phyloP scores from a whole-genome alignment of 1,140 invertebrate species.

The Liolophura sinensis region DNA sequence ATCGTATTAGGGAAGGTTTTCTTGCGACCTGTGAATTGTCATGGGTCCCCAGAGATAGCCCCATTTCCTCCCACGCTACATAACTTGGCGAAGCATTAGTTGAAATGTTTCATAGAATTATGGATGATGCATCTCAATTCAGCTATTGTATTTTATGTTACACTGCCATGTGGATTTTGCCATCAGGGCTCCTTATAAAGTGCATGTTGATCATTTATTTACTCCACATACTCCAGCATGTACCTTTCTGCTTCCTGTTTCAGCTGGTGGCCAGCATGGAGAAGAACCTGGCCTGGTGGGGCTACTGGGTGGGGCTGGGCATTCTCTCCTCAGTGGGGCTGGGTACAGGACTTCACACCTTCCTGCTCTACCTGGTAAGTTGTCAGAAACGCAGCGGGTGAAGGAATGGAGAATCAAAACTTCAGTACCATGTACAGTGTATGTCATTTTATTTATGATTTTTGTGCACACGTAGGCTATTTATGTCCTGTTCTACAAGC shows the following conservation, averaged over 20 bases:
- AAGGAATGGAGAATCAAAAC: too few relatives aligned
- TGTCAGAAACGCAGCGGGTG: conserved; percentile 61
- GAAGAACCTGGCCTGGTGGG: conserved; percentile 71
- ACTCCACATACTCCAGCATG: conserved; percentile 6
- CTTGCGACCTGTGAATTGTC: too few relatives aligned
- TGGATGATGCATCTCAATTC: too few relatives aligned
- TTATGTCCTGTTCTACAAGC: too few relatives aligned
- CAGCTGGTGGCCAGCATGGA: conserved; percentile 56
- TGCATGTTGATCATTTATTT: neutral
- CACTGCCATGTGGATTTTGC: neutral
- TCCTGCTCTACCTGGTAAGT: conserved; percentile 91
- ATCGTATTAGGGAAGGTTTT: too few relatives aligned
- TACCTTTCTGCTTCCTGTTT: conserved; percentile 52
- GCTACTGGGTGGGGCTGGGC: conserved; percentile 93
- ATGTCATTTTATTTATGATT: too few relatives aligned
- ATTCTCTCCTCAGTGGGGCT: conserved; percentile 94
- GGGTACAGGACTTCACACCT: conserved; percentile 96
- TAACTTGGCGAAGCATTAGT: too few relatives aligned
- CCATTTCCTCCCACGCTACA: too few relatives aligned
- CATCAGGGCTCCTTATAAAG: neutral
- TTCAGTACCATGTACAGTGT: too few relatives aligned
- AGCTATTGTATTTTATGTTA: neutral
- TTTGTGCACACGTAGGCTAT: too few relatives aligned
- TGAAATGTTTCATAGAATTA: too few relatives aligned
- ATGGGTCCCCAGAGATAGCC: too few relatives aligned